Evolutionary conservation across 2,797 vertebrate genomes (phyloP), one percentile per base, ranked within the genome.

Genomic region (Myotis planiceps): DNA sequence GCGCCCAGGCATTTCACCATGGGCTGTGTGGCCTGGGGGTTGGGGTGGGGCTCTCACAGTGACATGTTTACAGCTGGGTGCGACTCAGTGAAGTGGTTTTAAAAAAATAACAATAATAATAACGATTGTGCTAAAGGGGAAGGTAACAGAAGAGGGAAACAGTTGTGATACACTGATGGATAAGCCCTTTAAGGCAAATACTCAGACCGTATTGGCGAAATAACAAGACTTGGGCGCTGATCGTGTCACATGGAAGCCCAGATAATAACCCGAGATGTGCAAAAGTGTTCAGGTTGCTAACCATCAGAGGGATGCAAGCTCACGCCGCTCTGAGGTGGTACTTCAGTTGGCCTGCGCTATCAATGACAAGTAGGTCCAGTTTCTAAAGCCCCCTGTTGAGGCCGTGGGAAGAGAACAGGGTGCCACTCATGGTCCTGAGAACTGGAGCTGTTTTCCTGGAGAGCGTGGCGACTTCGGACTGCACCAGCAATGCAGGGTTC

Each of bases 71-170:
- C 49, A 58, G 58, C 84, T 53, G 74, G 63, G 82, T 51, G 76
- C 83, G 45, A 79, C 87, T 88, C 87, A 78, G 66, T 84, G 19
- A 90, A 95, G 65, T 87, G 82, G 76, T 21, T 39, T 45, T 45
- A 15, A 32, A 23, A 45, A 18, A 49, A 49, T 19, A 49, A 49
- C n/a, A 75, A 49, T 19, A 76, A 47, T 58, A 42, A 29, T 58
- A 49, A 37, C 5, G 15, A 53, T 69, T 5, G 14, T 66, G 4
- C 51, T 74, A 29, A 49, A 42, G 58, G 37, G 34, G 21, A 82
- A 88, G 21, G 58, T 55, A 18, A 34, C 37, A 42, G 79, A 55
- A 66, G 80, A 66, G 6, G 19, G 55, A 82, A 34, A 29, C 5
- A 42, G 18, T 21, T 63, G 63, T 86, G n/a, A 69, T 53, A 25